phyloP scores from a whole-genome alignment of 2,113 vertebrate species.

The Zeus faber region DNA sequence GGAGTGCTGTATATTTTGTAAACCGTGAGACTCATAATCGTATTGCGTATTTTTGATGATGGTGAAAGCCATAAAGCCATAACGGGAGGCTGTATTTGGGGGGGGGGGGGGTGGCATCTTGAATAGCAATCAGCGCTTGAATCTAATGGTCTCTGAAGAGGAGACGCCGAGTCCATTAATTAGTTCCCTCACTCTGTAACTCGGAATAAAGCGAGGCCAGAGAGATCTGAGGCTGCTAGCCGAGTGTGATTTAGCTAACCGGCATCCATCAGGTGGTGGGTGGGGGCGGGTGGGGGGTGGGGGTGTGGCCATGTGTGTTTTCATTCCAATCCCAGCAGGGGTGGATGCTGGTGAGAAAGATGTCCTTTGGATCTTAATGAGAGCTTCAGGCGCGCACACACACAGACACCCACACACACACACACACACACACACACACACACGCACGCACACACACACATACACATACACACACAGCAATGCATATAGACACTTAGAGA shows the following conservation, averaged over 20 bases:
- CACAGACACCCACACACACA: too few species aligned
- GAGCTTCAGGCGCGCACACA: slow-evolving; percentile 19
- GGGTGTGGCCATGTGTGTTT: slow-evolving; percentile 1
- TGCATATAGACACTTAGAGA: too few species aligned
- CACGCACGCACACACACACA: too few species aligned
- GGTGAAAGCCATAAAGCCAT: slow-evolving; percentile 29
- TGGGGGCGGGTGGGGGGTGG: too few species aligned
- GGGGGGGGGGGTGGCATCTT: slow-evolving; percentile 13
- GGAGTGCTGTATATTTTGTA: slow-evolving; percentile 26
- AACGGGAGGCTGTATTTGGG: slow-evolving; percentile 45
- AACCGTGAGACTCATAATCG: slow-evolving; percentile 39
- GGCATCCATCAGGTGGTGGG: slow-evolving; percentile 22
- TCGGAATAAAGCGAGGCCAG: slow-evolving; percentile 40
- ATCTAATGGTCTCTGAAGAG: slow-evolving; percentile 45
- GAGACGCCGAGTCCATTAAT: slow-evolving; percentile 47
- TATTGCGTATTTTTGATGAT: slow-evolving; percentile 42
- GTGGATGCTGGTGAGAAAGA: slow-evolving; percentile 19
- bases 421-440: too few species aligned
- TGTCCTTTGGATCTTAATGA: slow-evolving; percentile 36
- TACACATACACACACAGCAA: too few species aligned
- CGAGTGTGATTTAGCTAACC: slow-evolving; percentile 32
- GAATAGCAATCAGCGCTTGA: slow-evolving; percentile 43
- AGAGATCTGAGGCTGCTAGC: slow-evolving; percentile 32
- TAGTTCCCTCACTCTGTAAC: slow-evolving; percentile 35
- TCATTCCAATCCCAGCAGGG: slow-evolving; percentile 9